These are phyloP conservation scores for Crossaster papposus DNA, from an alignment of 53 echinoderm and acorn worm species.

Conservation along the genomic window DNA sequence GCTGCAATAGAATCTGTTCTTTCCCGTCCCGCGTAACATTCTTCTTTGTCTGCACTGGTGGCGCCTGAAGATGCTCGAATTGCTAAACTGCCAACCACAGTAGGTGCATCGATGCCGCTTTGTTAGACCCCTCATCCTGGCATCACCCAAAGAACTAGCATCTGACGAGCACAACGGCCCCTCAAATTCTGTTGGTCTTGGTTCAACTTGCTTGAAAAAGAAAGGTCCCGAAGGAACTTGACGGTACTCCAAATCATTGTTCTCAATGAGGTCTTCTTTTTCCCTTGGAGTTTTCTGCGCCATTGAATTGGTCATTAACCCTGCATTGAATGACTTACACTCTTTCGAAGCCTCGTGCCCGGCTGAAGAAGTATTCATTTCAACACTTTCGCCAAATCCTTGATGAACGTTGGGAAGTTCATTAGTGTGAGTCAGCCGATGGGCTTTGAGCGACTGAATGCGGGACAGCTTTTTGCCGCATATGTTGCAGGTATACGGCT, in stretches of 20 bases:
- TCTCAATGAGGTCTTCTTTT: not conserved
- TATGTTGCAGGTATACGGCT: conserved; percentile 39
- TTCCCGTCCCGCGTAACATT: not conserved
- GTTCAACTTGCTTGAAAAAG: conserved; percentile 24
- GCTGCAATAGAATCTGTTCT: not conserved
- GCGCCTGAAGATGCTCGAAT: conserved; percentile 13
- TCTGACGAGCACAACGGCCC: not conserved
- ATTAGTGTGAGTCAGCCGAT: conserved; percentile 34
- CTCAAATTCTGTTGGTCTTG: not conserved
- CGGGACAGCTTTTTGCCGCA: conserved; percentile 46
- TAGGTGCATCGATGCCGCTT: conserved; percentile 2
- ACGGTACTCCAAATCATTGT: not conserved
- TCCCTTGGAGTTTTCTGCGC: not conserved
- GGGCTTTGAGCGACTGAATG: conserved; percentile 36
- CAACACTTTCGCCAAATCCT: conserved; percentile 12
- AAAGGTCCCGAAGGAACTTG: conserved; percentile 45
- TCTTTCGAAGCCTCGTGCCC: conserved; percentile 3
- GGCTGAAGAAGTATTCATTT: not conserved
- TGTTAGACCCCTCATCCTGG: not conserved
- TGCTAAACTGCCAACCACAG: conserved; percentile 35
- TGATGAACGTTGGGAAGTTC: conserved; percentile 15
- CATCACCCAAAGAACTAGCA: not conserved
- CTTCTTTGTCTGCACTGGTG: conserved; percentile 27
- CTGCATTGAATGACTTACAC: not conserved
- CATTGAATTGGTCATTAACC: not conserved